Evolutionary conservation across 2,797 vertebrate species (phyloP), one percentile per base, ranked within the genome.

Genomic region (Erithacus rubecula): DNA sequence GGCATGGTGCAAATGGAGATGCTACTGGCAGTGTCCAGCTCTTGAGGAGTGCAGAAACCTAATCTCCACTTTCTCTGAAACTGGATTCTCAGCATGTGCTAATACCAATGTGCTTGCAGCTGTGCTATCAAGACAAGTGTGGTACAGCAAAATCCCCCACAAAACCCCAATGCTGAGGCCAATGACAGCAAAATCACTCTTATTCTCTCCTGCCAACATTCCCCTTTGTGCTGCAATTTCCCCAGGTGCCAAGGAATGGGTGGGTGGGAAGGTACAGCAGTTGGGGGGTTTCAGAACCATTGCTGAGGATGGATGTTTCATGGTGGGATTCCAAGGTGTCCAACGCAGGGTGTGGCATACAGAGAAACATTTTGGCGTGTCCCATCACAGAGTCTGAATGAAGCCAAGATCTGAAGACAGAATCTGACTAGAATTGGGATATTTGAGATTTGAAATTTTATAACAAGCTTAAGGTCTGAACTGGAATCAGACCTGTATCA

Each of bases 61-160:
- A 82, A 96, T 95, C 87, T 91, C 90, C 87, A 87, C 94, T 94
- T 95, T 95, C 81, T 91, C 90, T 96, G 95, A 97, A 97, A 96
- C 90, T 89, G 81, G 93, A 97, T 91, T 97, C 96, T 95, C 88
- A 47, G 91, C 68, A 83, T 92, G 92, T 83, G 88, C 86, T 95
- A 87, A 87, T 85, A 80, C 75, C 69, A 59, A 34, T 0, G 34
- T 3, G 41, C 83, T 89, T 72, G 78, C 52, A 78, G 86, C 59
- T 3, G 0, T 81, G 94, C 92, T 96, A 75, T 53, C 0, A n/a
- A 95, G 92, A 85, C 75, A 49, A 78, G 67, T 2, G 7, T 2
- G 8, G 60, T 24, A 24, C 34, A 24, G 92, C 53, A 88, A 74
- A 87, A 64, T 9, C 5, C n/a, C 56, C 76, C 47, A 9, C 58